Conservation (phyloP, 2,797 vertebrate species). For the Saxicola maurus region DNA sequence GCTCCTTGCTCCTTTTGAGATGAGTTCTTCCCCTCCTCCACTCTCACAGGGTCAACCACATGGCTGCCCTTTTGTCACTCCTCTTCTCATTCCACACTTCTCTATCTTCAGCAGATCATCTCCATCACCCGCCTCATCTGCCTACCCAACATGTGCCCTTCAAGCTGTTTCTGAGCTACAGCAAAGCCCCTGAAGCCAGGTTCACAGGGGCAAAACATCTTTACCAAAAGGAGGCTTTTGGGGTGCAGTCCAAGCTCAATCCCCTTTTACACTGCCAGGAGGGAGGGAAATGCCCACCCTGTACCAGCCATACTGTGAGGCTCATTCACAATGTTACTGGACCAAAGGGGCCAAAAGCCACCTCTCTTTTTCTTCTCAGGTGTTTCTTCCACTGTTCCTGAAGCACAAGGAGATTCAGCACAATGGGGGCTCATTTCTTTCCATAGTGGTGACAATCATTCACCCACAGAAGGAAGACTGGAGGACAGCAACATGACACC, state of each 20-base stretch:
- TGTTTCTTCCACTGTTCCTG: neutral
- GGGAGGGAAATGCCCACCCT: neutral
- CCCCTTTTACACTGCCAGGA: neutral
- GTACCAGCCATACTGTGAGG: neutral
- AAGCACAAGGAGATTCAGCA: neutral
- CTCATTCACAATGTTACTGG: neutral
- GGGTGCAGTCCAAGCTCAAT: neutral
- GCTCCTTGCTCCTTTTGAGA: neutral
- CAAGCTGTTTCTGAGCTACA: constrained; percentile 7
- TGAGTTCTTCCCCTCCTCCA: neutral
- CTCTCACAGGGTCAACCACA: neutral
- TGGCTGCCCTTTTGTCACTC: neutral
- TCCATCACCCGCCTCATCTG: neutral
- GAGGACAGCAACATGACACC: neutral
- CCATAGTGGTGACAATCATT: neutral
- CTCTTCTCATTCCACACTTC: neutral
- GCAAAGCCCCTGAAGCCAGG: neutral
- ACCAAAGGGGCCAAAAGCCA: neutral
- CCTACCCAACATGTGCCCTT: constrained; percentile 7
- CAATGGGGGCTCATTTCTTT: neutral
- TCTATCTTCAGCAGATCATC: neutral
- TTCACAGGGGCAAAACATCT: neutral
- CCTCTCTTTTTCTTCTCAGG: neutral
- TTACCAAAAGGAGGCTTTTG: neutral
- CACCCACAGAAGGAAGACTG: neutral